These are phyloP conservation scores for Habropoda laboriosa DNA, from an alignment of 1,140 invertebrate genomes.

Conservation along the genomic window DNA sequence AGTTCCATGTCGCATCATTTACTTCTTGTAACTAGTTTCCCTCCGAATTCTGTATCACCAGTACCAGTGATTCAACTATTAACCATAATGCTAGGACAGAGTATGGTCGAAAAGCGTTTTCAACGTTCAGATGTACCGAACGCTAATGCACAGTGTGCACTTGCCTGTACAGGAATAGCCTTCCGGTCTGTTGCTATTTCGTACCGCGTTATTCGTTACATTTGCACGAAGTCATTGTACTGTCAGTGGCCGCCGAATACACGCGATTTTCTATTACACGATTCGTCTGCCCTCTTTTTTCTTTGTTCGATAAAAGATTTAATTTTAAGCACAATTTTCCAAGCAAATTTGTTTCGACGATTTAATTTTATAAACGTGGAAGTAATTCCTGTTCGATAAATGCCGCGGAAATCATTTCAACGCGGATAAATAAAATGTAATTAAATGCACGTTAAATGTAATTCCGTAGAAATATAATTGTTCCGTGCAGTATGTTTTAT, in stretches of 20 bases:
- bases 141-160: neutral
- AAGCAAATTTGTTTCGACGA: too few species aligned
- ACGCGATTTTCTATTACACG: neutral
- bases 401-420: neutral
- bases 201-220: neutral
- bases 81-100: neutral
- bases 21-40: neutral
- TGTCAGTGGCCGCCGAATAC: neutral
- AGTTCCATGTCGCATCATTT: neutral
- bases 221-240: too few species aligned
- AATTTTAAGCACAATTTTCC: too few species aligned
- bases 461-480: neutral
- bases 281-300: neutral
- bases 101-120: neutral
- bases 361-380: neutral
- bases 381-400: neutral
- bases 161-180: neutral
- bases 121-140: neutral
- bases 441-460: neutral
- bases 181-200: neutral
- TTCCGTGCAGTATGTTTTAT: too few species aligned
- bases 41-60: neutral
- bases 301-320: too few species aligned
- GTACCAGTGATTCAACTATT: neutral
- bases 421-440: constrained; percentile 3